Percentiles rank a stretch among this genome's conserved stretches.
These are phyloP conservation scores for Zaprionus kolodkinae DNA, from an alignment of 1,140 invertebrate genomes.

Conservation along the genomic window DNA sequence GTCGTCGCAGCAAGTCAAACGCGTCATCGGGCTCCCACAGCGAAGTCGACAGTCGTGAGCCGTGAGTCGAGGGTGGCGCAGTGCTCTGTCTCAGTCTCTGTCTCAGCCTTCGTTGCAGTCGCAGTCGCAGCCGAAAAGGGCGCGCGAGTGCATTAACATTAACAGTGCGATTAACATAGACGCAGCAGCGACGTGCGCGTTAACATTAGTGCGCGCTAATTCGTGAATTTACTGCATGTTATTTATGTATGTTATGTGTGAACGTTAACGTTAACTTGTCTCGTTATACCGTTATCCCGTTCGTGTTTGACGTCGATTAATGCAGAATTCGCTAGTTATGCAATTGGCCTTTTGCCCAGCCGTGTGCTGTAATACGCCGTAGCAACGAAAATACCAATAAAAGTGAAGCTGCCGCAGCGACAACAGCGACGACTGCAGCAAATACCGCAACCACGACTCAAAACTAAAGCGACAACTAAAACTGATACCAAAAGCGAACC, in stretches of 20 bases:
- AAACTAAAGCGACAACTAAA: slow-evolving; percentile 29
- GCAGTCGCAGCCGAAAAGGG: slow-evolving; percentile 35
- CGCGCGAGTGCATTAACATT: slow-evolving; percentile 60
- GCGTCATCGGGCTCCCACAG: slow-evolving; percentile 48
- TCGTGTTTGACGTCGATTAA: slow-evolving; percentile 2
- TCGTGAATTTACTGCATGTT: slow-evolving; percentile 14
- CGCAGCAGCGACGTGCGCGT: slow-evolving; percentile 5
- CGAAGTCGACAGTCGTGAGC: slow-evolving; percentile 26
- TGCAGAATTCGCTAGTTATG: slow-evolving; percentile 25
- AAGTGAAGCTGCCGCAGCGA: slow-evolving; percentile 48
- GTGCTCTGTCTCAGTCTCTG: slow-evolving; percentile 46
- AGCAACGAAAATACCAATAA: slow-evolving; percentile 41
- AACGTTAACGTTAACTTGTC: neutral
- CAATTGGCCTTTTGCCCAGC: slow-evolving; percentile 42
- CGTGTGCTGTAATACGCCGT: slow-evolving; percentile 32
- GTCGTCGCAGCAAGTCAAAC: slow-evolving; percentile 64
- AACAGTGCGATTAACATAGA: slow-evolving; percentile 9
- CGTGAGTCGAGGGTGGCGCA: slow-evolving; percentile 53
- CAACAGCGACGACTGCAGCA: slow-evolving; percentile 22
- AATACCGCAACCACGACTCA: neutral
- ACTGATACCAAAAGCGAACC: slow-evolving; percentile 36
- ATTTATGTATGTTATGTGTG: slow-evolving; percentile 1
- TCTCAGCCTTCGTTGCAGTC: neutral
- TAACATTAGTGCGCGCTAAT: slow-evolving; percentile 12
- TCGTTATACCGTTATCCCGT: neutral